Conservation (phyloP, 2,888 invertebrate species). For the Synergus umbraculus region DNA sequence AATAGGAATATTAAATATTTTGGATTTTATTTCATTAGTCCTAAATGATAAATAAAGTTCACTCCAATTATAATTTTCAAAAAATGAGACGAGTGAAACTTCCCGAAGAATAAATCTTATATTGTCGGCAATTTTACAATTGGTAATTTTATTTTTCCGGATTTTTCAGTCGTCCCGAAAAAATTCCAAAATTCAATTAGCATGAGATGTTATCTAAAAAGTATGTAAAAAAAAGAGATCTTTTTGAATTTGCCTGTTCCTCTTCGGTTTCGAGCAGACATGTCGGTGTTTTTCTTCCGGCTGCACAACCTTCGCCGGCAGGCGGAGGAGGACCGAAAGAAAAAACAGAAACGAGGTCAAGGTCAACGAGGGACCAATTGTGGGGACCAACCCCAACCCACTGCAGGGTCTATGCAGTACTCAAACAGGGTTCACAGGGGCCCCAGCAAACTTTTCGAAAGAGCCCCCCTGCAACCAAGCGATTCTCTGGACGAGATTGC, state of each 20-base stretch:
- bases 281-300: constrained; percentile 98
- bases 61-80: background rate
- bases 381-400: constrained; percentile 74
- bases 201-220: background rate
- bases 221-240: background rate
- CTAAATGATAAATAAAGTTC: background rate
- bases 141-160: too few relatives aligned
- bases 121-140: too few relatives aligned
- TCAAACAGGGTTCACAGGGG: constrained; percentile 81
- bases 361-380: constrained; percentile 73
- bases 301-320: constrained; percentile 93
- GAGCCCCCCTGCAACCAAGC: constrained; percentile 89
- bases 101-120: too few relatives aligned
- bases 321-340: constrained; percentile 87
- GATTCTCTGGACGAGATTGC: constrained; percentile 96
- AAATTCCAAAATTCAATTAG: background rate
- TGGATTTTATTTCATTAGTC: background rate
- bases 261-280: constrained; percentile 79
- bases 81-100: too few relatives aligned
- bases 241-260: constrained; percentile 34
- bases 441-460: constrained; percentile 90
- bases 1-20: background rate
- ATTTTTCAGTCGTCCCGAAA: background rate
- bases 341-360: constrained; percentile 77
- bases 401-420: constrained; percentile 75